These are phyloP conservation scores for Melozone crissalis DNA, from an alignment of 2,113 vertebrate species.

Conservation along the genomic window DNA sequence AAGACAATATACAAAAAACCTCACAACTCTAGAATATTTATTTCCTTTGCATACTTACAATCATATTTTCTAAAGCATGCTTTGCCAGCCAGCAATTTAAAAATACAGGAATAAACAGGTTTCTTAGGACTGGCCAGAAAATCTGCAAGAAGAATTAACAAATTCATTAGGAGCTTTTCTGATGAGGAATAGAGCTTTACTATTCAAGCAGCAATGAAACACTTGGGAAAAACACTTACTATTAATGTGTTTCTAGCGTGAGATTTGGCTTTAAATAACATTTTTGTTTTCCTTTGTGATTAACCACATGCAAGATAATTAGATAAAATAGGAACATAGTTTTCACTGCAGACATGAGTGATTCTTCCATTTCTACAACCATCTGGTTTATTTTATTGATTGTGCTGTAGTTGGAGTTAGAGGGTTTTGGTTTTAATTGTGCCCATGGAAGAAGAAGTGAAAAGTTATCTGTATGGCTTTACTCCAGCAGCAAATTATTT, in stretches of 20 bases:
- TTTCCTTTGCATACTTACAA: conserved; percentile 79
- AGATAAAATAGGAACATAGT: not conserved
- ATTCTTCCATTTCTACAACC: not conserved
- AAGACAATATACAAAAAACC: not conserved
- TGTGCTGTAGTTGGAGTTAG: not conserved
- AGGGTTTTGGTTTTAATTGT: not conserved
- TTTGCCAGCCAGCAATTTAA: conserved; percentile 89
- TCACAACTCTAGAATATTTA: not conserved
- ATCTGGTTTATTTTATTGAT: not conserved
- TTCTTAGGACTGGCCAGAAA: conserved; percentile 81
- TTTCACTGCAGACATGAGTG: not conserved
- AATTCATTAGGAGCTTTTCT: conserved; percentile 12
- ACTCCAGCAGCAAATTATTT: not conserved
- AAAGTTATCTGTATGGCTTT: not conserved
- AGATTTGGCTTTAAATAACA: not conserved
- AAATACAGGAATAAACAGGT: conserved; percentile 86
- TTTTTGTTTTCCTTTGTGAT: not conserved
- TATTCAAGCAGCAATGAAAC: not conserved
- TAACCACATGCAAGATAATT: not conserved
- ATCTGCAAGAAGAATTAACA: conserved; percentile 74
- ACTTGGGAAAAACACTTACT: not conserved
- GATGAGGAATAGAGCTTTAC: not conserved
- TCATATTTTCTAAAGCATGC: conserved; percentile 86
- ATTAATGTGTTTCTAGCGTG: not conserved
- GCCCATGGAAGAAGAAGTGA: not conserved